Conservation (phyloP, 1,140 invertebrate genomes). For the Homalodisca vitripennis region DNA sequence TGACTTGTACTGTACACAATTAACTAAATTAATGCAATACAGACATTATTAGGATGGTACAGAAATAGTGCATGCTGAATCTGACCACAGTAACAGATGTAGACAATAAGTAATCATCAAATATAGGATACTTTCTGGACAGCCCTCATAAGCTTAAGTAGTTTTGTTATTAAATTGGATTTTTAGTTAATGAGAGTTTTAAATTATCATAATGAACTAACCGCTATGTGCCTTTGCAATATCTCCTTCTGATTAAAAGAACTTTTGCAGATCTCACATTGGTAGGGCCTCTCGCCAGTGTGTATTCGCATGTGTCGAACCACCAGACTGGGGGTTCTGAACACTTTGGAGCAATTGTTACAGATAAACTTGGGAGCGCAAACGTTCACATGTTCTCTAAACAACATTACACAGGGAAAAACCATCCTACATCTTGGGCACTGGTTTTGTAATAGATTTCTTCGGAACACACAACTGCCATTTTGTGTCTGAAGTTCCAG, state of each 20-base stretch:
- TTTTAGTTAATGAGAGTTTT: background rate
- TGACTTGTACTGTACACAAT: no score
- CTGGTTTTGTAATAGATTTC: background rate
- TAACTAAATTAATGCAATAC: background rate
- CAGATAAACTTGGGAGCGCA: background rate
- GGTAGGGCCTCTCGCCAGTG: slow-evolving; percentile 5
- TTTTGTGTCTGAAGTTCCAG: background rate
- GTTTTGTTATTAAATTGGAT: background rate
- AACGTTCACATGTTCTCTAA: background rate
- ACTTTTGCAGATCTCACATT: background rate
- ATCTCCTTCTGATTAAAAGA: slow-evolving; percentile 20
- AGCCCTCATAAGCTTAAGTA: slow-evolving; percentile 9
- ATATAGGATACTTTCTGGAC: background rate
- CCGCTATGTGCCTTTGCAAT: slow-evolving; percentile 11
- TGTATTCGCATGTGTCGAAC: background rate
- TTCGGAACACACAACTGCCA: background rate
- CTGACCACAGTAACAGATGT: background rate
- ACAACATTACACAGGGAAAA: background rate
- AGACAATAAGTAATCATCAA: background rate
- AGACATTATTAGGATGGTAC: background rate
- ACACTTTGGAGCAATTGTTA: background rate
- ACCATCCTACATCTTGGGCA: background rate
- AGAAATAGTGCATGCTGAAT: background rate
- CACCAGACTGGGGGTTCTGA: slow-evolving; percentile 7
- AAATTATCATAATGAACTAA: slow-evolving; percentile 1